phyloP scores from a whole-genome alignment of 2,797 vertebrate species.

The Urosaurus nigricauda region DNA sequence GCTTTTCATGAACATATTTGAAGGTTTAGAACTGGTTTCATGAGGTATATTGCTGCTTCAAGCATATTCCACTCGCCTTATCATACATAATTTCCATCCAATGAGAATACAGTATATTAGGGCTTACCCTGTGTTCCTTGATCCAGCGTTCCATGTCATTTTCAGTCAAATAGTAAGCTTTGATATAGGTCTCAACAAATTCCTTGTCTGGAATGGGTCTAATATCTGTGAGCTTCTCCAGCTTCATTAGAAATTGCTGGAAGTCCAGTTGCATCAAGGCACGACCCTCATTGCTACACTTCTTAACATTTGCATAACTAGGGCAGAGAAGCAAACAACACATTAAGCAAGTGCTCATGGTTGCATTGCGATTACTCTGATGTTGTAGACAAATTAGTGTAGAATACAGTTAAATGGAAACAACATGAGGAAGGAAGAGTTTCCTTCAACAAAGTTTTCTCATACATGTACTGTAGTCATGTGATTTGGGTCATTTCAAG shows the following conservation, averaged over 20 bases:
- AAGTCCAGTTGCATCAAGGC: conserved; percentile 99
- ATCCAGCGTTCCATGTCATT: conserved; percentile 99
- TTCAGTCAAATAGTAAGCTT: conserved; percentile 98
- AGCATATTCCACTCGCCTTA: not conserved
- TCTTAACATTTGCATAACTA: conserved; percentile 98
- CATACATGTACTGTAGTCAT: not conserved
- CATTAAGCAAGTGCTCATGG: not conserved
- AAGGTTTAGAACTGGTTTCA: not conserved
- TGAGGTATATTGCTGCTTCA: not conserved
- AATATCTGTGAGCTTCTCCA: conserved; percentile 97
- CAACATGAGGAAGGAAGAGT: not conserved
- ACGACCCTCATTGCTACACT: conserved; percentile 98
- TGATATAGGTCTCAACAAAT: conserved; percentile 99
- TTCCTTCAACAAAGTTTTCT: conserved; percentile 1
- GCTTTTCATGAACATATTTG: not conserved
- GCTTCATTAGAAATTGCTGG: conserved; percentile 98
- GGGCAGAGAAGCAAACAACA: conserved; percentile 52
- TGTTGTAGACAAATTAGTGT: not conserved
- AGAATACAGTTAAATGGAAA: not conserved
- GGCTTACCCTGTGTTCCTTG: conserved; percentile 94
- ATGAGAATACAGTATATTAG: not conserved
- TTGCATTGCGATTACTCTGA: not conserved
- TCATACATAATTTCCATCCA: not conserved
- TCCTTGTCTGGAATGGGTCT: conserved; percentile 99
- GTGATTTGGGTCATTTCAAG: not conserved